Evolutionary conservation across 92 coral and sea anemone genomes (phyloP).

Genomic region (Epizoanthus scotinus): DNA sequence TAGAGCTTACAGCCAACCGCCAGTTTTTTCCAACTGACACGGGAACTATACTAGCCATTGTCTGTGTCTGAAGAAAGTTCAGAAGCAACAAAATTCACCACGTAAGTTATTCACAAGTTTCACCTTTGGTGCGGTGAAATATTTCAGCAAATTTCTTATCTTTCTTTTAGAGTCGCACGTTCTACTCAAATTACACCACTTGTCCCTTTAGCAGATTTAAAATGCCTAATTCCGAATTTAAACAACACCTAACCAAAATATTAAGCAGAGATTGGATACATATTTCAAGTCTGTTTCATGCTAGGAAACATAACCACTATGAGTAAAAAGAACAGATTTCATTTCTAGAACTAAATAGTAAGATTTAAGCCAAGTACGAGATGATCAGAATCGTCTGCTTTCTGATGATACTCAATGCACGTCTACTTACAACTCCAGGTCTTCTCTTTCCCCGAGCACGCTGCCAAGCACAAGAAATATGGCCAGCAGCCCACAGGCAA

Average conservation of each 20-base stretch:
- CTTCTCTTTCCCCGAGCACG: neutral
- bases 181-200: slow-evolving; percentile 1
- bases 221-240: neutral
- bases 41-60: neutral
- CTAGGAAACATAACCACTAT: neutral
- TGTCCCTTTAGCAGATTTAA: neutral
- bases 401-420: neutral
- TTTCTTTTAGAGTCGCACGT: neutral
- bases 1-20: neutral
- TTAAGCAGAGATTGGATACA: neutral
- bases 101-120: neutral
- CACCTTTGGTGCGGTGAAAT: neutral
- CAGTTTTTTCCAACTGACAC: slow-evolving; percentile 17
- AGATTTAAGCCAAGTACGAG: neutral
- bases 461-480: slow-evolving; percentile 27
- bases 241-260: neutral
- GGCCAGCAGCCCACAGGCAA: neutral
- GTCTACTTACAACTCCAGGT: slow-evolving; percentile 38
- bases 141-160: neutral
- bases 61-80: neutral
- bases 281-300: too few species aligned
- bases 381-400: neutral
- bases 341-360: neutral
- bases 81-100: neutral
- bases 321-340: neutral